A percentile compares a stretch with the other conserved stretches of the same genome.
phyloP scores from a whole-genome alignment of 2,888 invertebrate genomes.

The Bellardia pandia region DNA sequence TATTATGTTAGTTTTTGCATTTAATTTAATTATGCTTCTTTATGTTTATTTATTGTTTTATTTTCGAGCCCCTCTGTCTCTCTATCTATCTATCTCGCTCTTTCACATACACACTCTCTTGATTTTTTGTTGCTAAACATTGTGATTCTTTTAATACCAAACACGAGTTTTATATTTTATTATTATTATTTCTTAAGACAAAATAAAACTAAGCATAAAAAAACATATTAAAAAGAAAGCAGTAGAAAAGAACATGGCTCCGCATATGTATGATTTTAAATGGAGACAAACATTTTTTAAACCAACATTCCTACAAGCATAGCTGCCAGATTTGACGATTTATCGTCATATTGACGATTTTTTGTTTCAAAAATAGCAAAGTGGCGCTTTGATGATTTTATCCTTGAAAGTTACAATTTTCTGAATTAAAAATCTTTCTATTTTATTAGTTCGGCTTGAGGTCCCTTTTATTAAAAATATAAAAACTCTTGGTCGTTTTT shows the following conservation, averaged over 20 bases:
- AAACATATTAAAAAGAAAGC: conserved; percentile 18
- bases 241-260: conserved; percentile 9
- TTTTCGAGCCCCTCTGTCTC: not conserved
- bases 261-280: not conserved
- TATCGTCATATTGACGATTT: too few species aligned
- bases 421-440: too few species aligned
- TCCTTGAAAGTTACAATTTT: too few species aligned
- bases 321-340: too few species aligned
- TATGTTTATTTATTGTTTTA: conserved; percentile 1
- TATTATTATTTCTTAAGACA: not conserved
- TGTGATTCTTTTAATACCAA: conserved; percentile 42
- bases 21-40: conserved; percentile 67
- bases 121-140: conserved; percentile 4
- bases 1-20: conserved; percentile 30
- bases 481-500: too few species aligned
- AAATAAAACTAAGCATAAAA: conserved; percentile 4
- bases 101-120: not conserved
- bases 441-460: too few species aligned
- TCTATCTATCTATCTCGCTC: not conserved
- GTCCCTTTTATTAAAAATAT: too few species aligned
- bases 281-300: too few species aligned
- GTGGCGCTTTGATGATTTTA: too few species aligned
- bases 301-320: too few species aligned
- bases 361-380: too few species aligned
- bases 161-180: conserved; percentile 13